Evolutionary conservation across 2,888 invertebrate genomes (phyloP).

Genomic region (Imbricaverruca yamaguchii): DNA sequence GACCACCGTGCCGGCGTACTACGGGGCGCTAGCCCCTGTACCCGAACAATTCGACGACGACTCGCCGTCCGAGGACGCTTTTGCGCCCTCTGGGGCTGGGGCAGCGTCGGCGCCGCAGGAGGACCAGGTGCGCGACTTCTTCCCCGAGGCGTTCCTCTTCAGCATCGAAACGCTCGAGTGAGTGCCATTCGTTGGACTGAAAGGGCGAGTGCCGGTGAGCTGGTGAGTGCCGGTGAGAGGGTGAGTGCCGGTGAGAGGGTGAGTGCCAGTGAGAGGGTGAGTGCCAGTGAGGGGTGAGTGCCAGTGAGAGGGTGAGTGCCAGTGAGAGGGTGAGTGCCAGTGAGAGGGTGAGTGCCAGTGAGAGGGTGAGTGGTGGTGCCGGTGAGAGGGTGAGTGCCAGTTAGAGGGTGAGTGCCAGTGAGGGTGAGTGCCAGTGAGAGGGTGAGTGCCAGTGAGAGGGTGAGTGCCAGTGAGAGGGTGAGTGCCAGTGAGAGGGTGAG

Average conservation of each 20-base stretch:
- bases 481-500: slow-evolving; percentile 26
- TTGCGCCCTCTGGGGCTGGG: too few species aligned
- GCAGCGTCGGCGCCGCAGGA: not conserved
- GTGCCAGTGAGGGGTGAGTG: not conserved
- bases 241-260: slow-evolving; percentile 19
- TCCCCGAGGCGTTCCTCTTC: slow-evolving; percentile 38
- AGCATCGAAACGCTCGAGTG: slow-evolving; percentile 32
- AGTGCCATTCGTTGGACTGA: slow-evolving; percentile 25
- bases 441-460: slow-evolving; percentile 28
- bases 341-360: not conserved
- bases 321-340: not conserved
- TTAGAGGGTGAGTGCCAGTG: not conserved
- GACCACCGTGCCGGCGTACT: too few species aligned
- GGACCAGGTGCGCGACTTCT: slow-evolving; percentile 34
- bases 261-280: slow-evolving; percentile 22
- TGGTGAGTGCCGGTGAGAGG: too few species aligned
- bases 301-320: slow-evolving; percentile 27
- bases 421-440: too few species aligned
- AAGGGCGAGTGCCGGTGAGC: not conserved
- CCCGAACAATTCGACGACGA: too few species aligned
- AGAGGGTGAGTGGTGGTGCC: too few species aligned
- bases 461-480: not conserved
- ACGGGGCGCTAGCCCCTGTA: too few species aligned
- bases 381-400: too few species aligned
- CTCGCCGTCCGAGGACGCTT: too few species aligned